Conservation (phyloP, 2,797 vertebrate genomes). For the Agapornis canus region DNA sequence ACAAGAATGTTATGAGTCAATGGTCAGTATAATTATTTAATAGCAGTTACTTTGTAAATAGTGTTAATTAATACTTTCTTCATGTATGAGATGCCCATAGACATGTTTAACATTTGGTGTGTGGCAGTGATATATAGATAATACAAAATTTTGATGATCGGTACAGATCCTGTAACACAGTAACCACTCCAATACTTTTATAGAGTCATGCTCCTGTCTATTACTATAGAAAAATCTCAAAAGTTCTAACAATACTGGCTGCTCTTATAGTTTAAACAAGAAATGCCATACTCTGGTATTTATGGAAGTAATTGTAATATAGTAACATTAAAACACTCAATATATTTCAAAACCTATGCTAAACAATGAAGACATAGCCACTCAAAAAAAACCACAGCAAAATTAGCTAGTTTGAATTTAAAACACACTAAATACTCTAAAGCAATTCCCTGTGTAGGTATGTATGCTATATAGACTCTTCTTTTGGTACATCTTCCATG, state of each 20-base stretch:
- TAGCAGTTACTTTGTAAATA: not conserved
- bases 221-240: not conserved
- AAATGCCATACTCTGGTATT: not conserved
- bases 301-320: not conserved
- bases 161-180: not conserved
- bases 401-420: not conserved
- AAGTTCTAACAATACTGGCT: not conserved
- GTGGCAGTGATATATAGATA: not conserved
- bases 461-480: not conserved
- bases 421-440: not conserved
- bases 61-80: not conserved
- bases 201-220: not conserved
- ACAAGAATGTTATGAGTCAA: not conserved
- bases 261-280: not conserved
- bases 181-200: not conserved
- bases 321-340: not conserved
- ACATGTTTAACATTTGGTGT: not conserved
- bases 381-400: not conserved
- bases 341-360: not conserved
- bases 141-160: not conserved
- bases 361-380: not conserved
- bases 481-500: not conserved
- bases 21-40: not conserved
- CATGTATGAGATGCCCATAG: not conserved
- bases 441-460: not conserved